Conservation (phyloP, 2,797 vertebrate genomes). For the Etheostoma nigrum region DNA sequence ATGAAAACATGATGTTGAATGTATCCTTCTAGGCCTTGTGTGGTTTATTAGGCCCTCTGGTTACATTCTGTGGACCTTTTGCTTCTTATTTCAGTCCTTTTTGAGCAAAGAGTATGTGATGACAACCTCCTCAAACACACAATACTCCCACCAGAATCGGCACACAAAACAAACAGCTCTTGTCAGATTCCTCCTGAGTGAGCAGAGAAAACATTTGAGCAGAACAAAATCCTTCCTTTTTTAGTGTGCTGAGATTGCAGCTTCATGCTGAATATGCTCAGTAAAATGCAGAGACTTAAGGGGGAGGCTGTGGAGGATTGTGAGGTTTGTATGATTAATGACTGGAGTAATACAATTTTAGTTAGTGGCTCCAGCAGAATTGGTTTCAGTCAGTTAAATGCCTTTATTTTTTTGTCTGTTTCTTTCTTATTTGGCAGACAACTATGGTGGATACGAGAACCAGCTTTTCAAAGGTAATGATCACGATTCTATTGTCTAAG, state of each 20-base stretch:
- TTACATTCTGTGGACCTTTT: conserved; percentile 21
- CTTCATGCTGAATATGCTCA: conserved; percentile 44
- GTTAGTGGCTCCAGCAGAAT: conserved; percentile 34
- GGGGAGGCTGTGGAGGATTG: not conserved
- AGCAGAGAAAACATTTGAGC: conserved; percentile 34
- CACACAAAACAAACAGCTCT: conserved; percentile 37
- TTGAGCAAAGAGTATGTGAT: conserved; percentile 29
- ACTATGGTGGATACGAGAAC: conserved; percentile 87
- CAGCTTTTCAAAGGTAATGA: conserved; percentile 88
- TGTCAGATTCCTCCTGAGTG: conserved; percentile 37
- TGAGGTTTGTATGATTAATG: conserved; percentile 64
- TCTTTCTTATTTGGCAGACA: conserved; percentile 77
- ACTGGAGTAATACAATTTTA: conserved; percentile 44
- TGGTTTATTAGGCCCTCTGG: conserved; percentile 45
- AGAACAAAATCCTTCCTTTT: conserved; percentile 37
- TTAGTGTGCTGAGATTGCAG: conserved; percentile 35
- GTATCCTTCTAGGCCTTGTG: conserved; percentile 17
- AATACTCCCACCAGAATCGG: conserved; percentile 36
- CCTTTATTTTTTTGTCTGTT: conserved; percentile 43
- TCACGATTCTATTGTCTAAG: not conserved
- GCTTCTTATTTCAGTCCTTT: not conserved
- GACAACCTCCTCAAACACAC: conserved; percentile 43
- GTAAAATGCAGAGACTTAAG: not conserved
- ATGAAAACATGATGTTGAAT: conserved; percentile 44
- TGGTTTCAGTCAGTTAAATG: conserved; percentile 38